Percentiles rank a stretch among this genome's conserved stretches.
phyloP scores from a whole-genome alignment of 2,797 vertebrate genomes.

The Calcarius lapponicus region DNA sequence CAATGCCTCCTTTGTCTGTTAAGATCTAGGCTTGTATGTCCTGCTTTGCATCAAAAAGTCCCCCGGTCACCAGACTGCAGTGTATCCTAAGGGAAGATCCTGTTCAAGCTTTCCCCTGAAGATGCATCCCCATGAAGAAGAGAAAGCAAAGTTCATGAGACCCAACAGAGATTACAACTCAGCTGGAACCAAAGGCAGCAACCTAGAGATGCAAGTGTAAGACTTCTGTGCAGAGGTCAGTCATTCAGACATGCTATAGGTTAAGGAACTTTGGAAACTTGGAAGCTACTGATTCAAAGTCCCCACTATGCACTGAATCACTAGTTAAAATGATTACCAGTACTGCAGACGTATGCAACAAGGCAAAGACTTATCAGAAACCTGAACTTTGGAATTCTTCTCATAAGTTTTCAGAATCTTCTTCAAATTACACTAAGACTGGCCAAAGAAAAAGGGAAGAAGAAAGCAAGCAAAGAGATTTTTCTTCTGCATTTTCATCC shows the following conservation, averaged over 20 bases:
- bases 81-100: neutral
- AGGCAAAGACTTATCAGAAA: neutral
- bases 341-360: rapidly evolving
- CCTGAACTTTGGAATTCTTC: neutral
- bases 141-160: neutral
- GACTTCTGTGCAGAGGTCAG: neutral
- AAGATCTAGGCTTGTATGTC: neutral
- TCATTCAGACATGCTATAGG: neutral
- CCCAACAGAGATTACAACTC: neutral
- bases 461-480: neutral
- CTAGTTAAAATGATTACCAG: neutral
- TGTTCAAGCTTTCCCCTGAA: neutral
- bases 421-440: neutral
- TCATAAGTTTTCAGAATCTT: neutral
- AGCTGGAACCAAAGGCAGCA: rapidly evolving
- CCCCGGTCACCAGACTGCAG: neutral
- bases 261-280: neutral
- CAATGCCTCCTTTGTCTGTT: neutral
- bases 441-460: neutral
- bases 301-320: neutral
- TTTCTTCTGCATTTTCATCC: neutral
- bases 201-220: neutral
- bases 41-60: neutral
- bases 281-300: neutral
- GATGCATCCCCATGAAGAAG: neutral